A percentile compares a stretch with the other conserved stretches of the same genome.
Evolutionary conservation across 2,888 invertebrate species (phyloP).

Genomic region (Chrysolina oricalcia): DNA sequence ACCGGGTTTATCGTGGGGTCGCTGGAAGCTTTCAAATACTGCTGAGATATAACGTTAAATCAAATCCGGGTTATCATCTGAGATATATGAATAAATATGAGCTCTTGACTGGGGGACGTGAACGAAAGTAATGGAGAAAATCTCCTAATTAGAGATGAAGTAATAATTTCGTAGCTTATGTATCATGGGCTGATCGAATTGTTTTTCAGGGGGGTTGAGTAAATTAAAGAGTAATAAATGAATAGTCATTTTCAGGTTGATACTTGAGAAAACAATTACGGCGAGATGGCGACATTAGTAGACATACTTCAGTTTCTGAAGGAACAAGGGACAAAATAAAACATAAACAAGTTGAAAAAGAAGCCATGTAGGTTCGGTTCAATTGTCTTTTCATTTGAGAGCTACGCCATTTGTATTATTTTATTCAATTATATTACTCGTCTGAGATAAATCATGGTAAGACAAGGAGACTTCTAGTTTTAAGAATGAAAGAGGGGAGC

Average conservation of each 20-base stretch:
- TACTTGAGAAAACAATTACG: too few species aligned
- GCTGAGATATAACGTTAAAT: constrained; percentile 21
- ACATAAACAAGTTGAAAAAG: too few species aligned
- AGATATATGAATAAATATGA: constrained; percentile 26
- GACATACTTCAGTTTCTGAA: too few species aligned
- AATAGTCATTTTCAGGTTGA: not conserved
- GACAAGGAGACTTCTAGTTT: too few species aligned
- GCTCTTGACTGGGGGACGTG: constrained; percentile 6
- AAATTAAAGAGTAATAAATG: not conserved
- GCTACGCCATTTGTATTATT: too few species aligned
- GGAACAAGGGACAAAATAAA: too few species aligned
- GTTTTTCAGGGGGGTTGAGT: not conserved
- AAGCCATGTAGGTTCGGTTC: too few species aligned
- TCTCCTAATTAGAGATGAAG: constrained; percentile 4
- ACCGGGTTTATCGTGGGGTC: constrained; percentile 32
- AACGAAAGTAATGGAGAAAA: constrained; percentile 8
- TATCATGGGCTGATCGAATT: not conserved
- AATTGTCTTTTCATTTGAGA: too few species aligned
- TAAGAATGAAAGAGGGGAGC: too few species aligned
- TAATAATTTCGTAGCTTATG: not conserved
- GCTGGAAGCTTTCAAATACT: constrained; percentile 20
- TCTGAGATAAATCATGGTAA: too few species aligned
- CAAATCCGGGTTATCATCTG: constrained; percentile 31
- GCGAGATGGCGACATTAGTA: too few species aligned
- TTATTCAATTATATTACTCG: too few species aligned